Evolutionary conservation across 1,140 invertebrate genomes (phyloP), one percentile per base, ranked within the genome.

Genomic region (Monomorium pharaonis): DNA sequence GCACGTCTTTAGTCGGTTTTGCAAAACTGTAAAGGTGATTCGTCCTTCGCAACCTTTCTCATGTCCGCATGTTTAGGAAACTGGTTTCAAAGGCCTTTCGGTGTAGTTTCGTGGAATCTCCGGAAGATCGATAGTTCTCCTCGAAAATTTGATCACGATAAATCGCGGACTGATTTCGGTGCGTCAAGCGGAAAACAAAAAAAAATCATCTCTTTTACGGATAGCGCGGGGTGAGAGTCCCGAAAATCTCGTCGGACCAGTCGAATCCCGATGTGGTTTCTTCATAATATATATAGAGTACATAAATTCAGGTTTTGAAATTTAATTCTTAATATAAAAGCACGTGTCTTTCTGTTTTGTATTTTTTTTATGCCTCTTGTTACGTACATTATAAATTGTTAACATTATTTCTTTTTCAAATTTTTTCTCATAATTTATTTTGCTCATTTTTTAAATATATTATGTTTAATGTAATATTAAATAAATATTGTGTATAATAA

Each of bases 31-130:
- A 86, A 78, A 72, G 37, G 37, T 56, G 74, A 49, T 62, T 63
- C 85, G 85, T 89, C 85, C 75, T 87, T 91, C 76, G 86, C 27
- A 83, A 78, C 65, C 78, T 86, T 86, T 84, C 78, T 78, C 54
- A 75, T 56, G 75, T 58, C 78, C 51, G n/a, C 44, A 7, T 84
- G 84, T 86, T 87, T 89, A 85, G 90, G 81, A 86, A 90, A 91
- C 89, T 89, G 86, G 90, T 91, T 91, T 90, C 42, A 76, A 85
- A 80, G 76, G 47, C 86, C 76, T 77, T 85, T 77, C 77, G 69
- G 65, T 58, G 84, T 89, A 80, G 80, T 90, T 90, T 91, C 89
- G 81, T 81, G 44, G 69, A 85, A 89, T 54, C 80, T 51, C 3
- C 10, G 42, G 21, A 58, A 89, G 89, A 90, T 90, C 90, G 88